These are phyloP conservation scores for Blennius ocellaris DNA, from an alignment of 2,113 vertebrate genomes.

Conservation along the genomic window DNA sequence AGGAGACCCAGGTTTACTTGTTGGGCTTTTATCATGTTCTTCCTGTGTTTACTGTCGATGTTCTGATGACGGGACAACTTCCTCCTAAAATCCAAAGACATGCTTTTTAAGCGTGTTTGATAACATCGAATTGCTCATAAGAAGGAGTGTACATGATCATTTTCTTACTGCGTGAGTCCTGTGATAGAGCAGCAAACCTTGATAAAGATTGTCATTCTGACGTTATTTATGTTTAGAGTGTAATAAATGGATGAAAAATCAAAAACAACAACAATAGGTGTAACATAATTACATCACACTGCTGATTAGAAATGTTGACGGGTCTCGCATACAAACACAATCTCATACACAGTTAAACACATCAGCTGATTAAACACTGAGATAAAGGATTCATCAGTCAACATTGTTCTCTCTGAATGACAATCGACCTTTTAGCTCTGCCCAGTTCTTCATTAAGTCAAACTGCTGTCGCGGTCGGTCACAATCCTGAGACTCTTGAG, in stretches of 20 bases:
- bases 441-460: constrained; percentile 15
- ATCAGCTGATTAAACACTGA: not conserved
- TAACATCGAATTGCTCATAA: no score
- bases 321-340: not conserved
- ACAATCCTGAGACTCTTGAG: not conserved
- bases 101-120: no score
- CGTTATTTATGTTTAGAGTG: no score
- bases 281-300: constrained; percentile 35
- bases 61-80: no score
- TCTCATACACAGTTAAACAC: not conserved
- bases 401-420: constrained; percentile 5
- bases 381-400: constrained; percentile 37
- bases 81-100: no score
- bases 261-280: constrained; percentile 12
- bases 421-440: constrained; percentile 3
- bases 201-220: no score
- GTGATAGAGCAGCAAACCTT: no score
- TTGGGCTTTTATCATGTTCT: no score
- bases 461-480: constrained; percentile 30
- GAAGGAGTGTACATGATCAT: no score
- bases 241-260: constrained; percentile 11
- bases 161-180: no score
- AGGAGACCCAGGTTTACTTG: no score
- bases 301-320: constrained; percentile 31
- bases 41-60: no score